phyloP scores from a whole-genome alignment of 2,888 invertebrate genomes.

The Germaria angustata region DNA sequence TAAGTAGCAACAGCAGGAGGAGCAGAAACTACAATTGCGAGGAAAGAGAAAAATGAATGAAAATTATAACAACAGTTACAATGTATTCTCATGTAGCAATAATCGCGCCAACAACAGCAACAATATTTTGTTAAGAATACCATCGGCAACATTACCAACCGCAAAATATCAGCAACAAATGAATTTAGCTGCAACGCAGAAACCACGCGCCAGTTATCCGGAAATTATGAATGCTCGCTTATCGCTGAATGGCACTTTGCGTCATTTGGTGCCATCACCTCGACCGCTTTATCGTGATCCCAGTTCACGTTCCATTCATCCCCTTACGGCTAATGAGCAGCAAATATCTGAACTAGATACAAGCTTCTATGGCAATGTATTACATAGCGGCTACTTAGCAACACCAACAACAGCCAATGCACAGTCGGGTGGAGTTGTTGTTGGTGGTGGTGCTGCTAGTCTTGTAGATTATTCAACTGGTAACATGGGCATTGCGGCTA shows the following conservation, averaged over 20 bases:
- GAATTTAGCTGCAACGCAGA: constrained; percentile 62
- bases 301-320: constrained; percentile 78
- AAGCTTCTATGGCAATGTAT: constrained; percentile 72
- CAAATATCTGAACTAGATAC: constrained; percentile 78
- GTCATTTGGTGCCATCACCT: constrained; percentile 78
- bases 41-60: constrained; percentile 36
- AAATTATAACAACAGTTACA: constrained; percentile 24
- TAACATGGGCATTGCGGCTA: constrained; percentile 67
- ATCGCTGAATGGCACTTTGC: constrained; percentile 78
- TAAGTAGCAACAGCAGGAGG: constrained; percentile 1
- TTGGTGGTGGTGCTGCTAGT: constrained; percentile 13
- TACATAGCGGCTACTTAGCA: constrained; percentile 69
- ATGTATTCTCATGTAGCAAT: constrained; percentile 37
- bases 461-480: constrained; percentile 55
- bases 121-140: constrained; percentile 41
- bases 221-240: constrained; percentile 79
- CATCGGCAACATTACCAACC: constrained; percentile 28
- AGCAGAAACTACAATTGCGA: too few relatives aligned
- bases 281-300: constrained; percentile 77
- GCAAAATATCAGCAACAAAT: constrained; percentile 55
- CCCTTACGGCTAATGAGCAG: constrained; percentile 76
- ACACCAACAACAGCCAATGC: constrained; percentile 3
- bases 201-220: constrained; percentile 76
- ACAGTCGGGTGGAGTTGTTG: constrained; percentile 5
- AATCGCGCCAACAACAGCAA: constrained; percentile 47